Evolutionary conservation across 2,797 vertebrate genomes (phyloP).

Genomic region (Danio albolineatus): DNA sequence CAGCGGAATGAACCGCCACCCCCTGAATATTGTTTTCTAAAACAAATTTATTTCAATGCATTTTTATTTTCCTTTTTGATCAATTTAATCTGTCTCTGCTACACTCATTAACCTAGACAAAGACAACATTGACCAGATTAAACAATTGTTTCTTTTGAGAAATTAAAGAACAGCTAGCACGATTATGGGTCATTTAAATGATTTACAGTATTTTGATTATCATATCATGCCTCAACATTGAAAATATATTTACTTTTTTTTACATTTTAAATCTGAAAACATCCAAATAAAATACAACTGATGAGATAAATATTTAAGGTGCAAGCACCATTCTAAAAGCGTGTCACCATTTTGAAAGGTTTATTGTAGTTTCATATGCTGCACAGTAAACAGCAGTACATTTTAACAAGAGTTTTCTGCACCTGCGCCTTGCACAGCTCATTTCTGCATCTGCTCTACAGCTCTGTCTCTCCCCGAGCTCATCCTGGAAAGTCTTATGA

Average conservation of each 20-base stretch:
- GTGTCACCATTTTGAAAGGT: not conserved
- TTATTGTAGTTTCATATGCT: not conserved
- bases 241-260: too few species aligned
- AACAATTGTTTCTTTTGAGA: not conserved
- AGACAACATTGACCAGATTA: not conserved
- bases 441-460: not conserved
- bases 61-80: not conserved
- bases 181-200: not conserved
- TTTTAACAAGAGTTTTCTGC: constrained; percentile 18
- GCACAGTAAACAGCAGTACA: not conserved
- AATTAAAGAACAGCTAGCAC: not conserved
- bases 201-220: not conserved
- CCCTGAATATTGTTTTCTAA: too few species aligned
- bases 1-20: too few species aligned
- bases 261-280: too few species aligned
- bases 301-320: too few species aligned
- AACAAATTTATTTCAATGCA: too few species aligned
- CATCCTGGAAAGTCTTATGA: not conserved
- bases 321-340: too few species aligned
- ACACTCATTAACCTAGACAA: not conserved
- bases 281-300: too few species aligned
- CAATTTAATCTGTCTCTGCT: not conserved
- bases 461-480: not conserved
- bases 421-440: not conserved
- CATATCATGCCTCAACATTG: not conserved